Evolutionary conservation across 2,888 invertebrate genomes (phyloP).

Genomic region (Himalopsyche tibetana): DNA sequence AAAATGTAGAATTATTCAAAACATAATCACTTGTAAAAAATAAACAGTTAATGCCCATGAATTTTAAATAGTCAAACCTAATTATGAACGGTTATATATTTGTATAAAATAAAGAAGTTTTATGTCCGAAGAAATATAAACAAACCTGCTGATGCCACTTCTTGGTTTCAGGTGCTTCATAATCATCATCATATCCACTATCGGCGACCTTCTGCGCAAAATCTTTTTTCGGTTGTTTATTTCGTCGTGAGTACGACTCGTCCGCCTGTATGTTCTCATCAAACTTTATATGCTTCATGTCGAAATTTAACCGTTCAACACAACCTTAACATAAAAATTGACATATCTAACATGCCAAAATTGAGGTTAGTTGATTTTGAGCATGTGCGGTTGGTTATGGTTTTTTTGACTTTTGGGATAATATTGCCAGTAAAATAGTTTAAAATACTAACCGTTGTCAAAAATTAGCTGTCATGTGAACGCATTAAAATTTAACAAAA

Average conservation of each 20-base stretch:
- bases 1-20: too few species aligned
- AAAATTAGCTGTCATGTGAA: too few species aligned
- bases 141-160: slow-evolving; percentile 83
- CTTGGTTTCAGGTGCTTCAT: slow-evolving; percentile 73
- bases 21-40: too few species aligned
- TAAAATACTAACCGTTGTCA: not conserved
- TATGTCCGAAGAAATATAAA: slow-evolving; percentile 33
- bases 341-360: slow-evolving; percentile 12
- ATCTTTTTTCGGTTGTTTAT: slow-evolving; percentile 50
- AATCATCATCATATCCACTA: slow-evolving; percentile 74
- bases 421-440: slow-evolving; percentile 24
- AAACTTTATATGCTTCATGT: slow-evolving; percentile 76
- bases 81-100: too few species aligned
- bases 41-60: too few species aligned
- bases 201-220: slow-evolving; percentile 71
- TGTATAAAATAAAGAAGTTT: too few species aligned
- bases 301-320: slow-evolving; percentile 59
- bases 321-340: not conserved
- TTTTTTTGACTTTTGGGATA: not conserved
- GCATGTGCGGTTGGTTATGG: slow-evolving; percentile 6
- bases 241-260: slow-evolving; percentile 70
- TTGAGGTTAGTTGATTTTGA: slow-evolving; percentile 37
- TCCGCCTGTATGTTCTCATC: slow-evolving; percentile 76
- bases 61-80: slow-evolving; percentile 28
- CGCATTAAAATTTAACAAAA: too few species aligned